Conservation (phyloP, 2,888 invertebrate species). For the Petrophora chlorosata region DNA sequence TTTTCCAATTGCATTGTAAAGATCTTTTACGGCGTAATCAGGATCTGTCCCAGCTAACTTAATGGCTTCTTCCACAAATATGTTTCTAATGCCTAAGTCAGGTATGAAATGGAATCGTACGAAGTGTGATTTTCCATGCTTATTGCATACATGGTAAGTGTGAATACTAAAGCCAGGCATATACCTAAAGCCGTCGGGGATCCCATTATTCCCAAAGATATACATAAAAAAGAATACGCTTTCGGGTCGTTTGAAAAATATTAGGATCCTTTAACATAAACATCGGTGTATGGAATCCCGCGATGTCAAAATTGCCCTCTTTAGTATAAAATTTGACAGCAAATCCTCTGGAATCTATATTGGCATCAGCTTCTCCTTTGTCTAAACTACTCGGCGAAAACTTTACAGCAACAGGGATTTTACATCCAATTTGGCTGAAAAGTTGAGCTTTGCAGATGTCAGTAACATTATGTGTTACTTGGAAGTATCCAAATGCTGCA, state of each 20-base stretch:
- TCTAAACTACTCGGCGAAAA: constrained; percentile 93
- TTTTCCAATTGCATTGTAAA: constrained; percentile 92
- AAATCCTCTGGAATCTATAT: constrained; percentile 94
- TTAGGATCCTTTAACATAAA: constrained; percentile 94
- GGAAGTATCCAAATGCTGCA: constrained; percentile 93
- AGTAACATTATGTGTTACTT: constrained; percentile 91
- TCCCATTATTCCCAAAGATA: constrained; percentile 93
- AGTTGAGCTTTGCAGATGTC: constrained; percentile 89
- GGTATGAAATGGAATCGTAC: constrained; percentile 96
- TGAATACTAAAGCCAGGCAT: constrained; percentile 98
- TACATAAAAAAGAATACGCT: constrained; percentile 91
- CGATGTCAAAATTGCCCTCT: constrained; percentile 95
- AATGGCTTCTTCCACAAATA: constrained; percentile 85
- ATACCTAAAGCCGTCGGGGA: constrained; percentile 93
- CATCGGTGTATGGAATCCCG: constrained; percentile 94
- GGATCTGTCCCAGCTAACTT: constrained; percentile 89
- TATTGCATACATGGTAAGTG: constrained; percentile 93
- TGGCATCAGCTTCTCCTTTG: constrained; percentile 93
- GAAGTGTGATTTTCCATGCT: constrained; percentile 86
- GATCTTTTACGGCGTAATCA: constrained; percentile 93
- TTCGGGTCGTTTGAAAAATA: constrained; percentile 94
- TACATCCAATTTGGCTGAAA: constrained; percentile 88
- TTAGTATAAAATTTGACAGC: constrained; percentile 96
- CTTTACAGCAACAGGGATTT: constrained; percentile 89
- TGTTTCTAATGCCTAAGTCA: constrained; percentile 92